These are phyloP conservation scores for Lethenteron camtschaticum DNA, from an alignment of 2,113 vertebrate species.

Conservation along the genomic window DNA sequence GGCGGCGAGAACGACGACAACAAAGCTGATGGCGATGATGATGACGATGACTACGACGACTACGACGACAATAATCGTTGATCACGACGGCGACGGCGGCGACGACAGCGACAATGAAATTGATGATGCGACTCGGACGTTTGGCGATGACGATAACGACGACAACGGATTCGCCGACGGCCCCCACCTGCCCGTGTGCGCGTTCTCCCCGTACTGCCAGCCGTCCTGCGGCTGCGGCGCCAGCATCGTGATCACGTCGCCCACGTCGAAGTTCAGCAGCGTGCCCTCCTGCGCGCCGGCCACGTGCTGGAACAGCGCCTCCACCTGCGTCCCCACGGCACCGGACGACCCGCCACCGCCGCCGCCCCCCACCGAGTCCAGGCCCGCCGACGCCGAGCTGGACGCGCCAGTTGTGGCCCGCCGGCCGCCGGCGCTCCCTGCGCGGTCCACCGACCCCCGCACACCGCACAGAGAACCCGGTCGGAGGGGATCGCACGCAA, in stretches of 20 bases:
- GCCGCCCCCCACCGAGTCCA: constrained; percentile 33
- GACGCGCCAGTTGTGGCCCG: constrained; percentile 28
- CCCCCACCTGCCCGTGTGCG: constrained; percentile 14
- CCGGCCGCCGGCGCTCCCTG: constrained; percentile 32
- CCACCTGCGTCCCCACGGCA: constrained; percentile 39
- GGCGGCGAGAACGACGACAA: no score
- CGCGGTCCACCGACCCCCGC: not conserved
- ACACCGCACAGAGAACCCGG: not conserved
- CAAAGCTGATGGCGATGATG: no score
- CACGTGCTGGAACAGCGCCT: constrained; percentile 79
- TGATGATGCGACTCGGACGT: no score
- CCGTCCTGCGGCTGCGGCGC: constrained; percentile 80
- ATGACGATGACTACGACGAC: no score
- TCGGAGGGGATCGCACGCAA: not conserved
- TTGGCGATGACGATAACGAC: no score
- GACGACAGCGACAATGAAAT: no score
- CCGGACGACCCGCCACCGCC: constrained; percentile 30
- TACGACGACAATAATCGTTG: no score
- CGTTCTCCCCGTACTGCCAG: constrained; percentile 92
- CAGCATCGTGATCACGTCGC: constrained; percentile 69
- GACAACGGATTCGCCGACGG: no score
- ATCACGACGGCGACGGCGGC: no score
- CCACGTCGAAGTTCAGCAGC: constrained; percentile 82
- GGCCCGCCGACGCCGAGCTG: constrained; percentile 77
- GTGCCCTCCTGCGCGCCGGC: constrained; percentile 72